phyloP scores from a whole-genome alignment of 30 jellyfish, hydroid and myxozoan species.

The Morbakka virulenta region DNA sequence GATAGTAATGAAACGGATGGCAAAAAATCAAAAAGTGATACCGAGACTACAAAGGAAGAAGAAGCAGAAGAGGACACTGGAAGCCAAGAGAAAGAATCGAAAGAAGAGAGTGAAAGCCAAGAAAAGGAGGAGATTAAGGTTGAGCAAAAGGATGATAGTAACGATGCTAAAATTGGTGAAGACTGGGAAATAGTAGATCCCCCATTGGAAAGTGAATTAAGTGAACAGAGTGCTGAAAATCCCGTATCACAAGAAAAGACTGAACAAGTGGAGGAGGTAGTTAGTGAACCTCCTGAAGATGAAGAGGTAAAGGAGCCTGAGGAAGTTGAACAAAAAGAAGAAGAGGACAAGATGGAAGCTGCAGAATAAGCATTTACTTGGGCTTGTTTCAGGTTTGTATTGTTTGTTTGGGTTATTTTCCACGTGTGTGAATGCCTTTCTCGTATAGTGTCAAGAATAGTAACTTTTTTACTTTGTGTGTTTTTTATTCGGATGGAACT shows the following conservation, averaged over 20 bases:
- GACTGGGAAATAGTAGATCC: too few relatives aligned
- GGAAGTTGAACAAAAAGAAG: neutral
- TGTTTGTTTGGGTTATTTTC: too few relatives aligned
- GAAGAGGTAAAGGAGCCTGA: conserved; percentile 37
- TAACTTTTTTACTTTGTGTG: too few relatives aligned
- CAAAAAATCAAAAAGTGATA: conserved; percentile 16
- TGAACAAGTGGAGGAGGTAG: neutral
- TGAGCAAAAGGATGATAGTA: neutral
- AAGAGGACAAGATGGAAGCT: neutral
- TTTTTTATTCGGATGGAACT: too few relatives aligned
- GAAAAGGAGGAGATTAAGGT: neutral
- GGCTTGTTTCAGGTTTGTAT: too few relatives aligned
- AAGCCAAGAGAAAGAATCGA: conserved; percentile 25
- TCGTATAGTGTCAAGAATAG: too few relatives aligned
- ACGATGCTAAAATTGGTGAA: too few relatives aligned
- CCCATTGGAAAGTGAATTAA: too few relatives aligned
- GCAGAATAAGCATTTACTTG: conserved; percentile 34
- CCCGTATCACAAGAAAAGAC: too few relatives aligned
- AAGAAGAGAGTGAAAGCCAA: neutral
- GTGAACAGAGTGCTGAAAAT: too few relatives aligned
- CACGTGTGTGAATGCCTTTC: too few relatives aligned
- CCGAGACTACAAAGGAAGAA: conserved; percentile 15
- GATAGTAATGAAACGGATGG: conserved; percentile 9
- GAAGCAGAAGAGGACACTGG: conserved; percentile 30
- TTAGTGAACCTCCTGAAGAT: neutral